Evolutionary conservation across 2,113 vertebrate genomes (phyloP), one percentile per base, ranked within the genome.

Genomic region (Procapra przewalskii): DNA sequence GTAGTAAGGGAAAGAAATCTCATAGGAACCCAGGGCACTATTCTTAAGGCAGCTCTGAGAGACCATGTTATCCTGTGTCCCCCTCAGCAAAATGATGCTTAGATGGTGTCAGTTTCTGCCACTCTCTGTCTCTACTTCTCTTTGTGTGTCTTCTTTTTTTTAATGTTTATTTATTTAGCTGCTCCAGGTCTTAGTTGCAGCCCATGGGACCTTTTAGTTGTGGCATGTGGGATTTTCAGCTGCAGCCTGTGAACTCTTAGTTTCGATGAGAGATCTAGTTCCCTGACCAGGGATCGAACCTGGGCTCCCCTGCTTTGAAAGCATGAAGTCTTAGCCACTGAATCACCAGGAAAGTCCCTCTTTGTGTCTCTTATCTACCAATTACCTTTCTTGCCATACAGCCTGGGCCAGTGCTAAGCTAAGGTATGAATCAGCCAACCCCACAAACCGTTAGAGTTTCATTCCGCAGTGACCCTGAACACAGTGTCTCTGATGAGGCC

Each of bases 1-100:
- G 48, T 75, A 52, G 21, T 77, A 40, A 97, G 88, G 94, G 48
- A 90, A 77, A 81, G 16, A 55, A 88, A 14, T 88, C 50, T 60
- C 45, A 1, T 1, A 3, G 85, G 83, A 57, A 52, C 33, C 87
- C 55, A 52, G 45, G 80, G 33, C 71, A 9, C 40, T 8, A 1
- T n/a, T 71, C 21, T 48, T 14, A 77, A 77, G 55, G 83, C 64
- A 82, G 64, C 48, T 31, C 43, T 27, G 0, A 4, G n/a, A 59
- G 67, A 36, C 19, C 2, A 0, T 17, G 43, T 29, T 50, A 21
- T 19, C 29, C 25, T 9, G 1, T 4, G 21, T 7, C 31, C 59
- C 36, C 33, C 16, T 17, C 27, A 17, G 71, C 88, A 87, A 16
- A 21, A 5, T 12, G 55, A 57, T 6, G 10, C 36, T 55, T 55